A percentile compares a stretch with the other conserved stretches of the same genome.
Evolutionary conservation across 2,113 vertebrate species (phyloP).

Genomic region (Nesoenas mayeri): DNA sequence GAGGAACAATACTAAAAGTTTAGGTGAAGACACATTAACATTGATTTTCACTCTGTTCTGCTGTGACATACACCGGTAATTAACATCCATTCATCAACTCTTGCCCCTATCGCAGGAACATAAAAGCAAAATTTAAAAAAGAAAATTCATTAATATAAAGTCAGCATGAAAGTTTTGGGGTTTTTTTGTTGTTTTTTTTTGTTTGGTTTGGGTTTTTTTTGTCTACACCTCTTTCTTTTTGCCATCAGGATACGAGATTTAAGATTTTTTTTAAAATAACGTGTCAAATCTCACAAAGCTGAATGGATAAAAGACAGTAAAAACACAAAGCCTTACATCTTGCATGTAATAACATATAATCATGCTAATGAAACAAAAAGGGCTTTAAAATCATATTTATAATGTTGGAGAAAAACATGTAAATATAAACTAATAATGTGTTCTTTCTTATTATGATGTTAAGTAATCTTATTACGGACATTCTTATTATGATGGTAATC

Average conservation of each 20-base stretch:
- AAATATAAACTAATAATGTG: neutral
- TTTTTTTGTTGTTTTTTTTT: too few relatives aligned
- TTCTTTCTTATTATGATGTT: neutral
- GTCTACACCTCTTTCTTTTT: neutral
- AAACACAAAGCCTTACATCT: neutral
- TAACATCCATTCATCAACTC: neutral
- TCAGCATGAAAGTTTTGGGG: neutral
- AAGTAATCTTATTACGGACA: too few relatives aligned
- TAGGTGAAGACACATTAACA: constrained; percentile 25
- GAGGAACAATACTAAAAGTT: constrained; percentile 20
- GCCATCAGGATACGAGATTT: neutral
- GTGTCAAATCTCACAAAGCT: neutral
- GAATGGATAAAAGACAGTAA: neutral
- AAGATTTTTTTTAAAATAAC: neutral
- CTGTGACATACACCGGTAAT: neutral
- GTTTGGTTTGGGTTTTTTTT: neutral
- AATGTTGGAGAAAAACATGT: neutral
- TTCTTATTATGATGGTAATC: neutral
- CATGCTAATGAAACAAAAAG: neutral
- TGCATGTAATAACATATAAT: neutral
- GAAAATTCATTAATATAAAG: neutral
- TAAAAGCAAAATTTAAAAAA: neutral
- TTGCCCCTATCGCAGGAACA: neutral
- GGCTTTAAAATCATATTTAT: neutral
- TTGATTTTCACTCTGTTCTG: constrained; percentile 15